Percentiles rank a stretch among this genome's conserved stretches.
Evolutionary conservation across 2,113 vertebrate species (phyloP).

Genomic region (Sinocyclocheilus rhinocerous): DNA sequence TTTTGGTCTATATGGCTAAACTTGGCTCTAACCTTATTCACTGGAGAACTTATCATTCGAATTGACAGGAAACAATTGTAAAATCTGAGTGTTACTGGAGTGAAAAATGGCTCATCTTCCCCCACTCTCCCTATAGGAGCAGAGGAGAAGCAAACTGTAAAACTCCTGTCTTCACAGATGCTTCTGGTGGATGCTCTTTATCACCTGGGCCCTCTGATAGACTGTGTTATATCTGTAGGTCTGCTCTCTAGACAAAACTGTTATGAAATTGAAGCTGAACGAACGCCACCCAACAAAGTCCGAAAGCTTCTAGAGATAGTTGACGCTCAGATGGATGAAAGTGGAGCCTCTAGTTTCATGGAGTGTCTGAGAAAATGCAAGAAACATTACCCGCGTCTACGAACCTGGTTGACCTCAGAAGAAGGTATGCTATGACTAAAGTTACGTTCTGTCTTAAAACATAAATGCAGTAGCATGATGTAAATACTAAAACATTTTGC

Average conservation of each 20-base stretch:
- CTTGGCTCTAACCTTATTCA: not conserved
- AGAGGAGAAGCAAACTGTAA: constrained; percentile 46
- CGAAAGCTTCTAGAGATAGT: constrained; percentile 67
- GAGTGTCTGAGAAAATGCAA: constrained; percentile 61
- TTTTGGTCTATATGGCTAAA: not conserved
- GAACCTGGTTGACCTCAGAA: constrained; percentile 51
- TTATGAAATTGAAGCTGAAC: constrained; percentile 59
- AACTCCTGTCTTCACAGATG: constrained; percentile 59
- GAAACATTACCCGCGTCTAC: constrained; percentile 64
- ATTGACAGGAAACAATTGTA: not conserved
- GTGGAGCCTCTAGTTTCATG: constrained; percentile 51
- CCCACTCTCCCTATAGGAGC: not conserved
- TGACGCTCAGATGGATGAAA: constrained; percentile 64
- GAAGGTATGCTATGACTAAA: not conserved
- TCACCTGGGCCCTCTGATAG: constrained; percentile 62
- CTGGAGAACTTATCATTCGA: not conserved
- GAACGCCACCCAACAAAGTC: constrained; percentile 54
- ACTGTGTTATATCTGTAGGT: constrained; percentile 57
- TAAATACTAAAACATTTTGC: not conserved
- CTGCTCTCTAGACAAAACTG: constrained; percentile 64
- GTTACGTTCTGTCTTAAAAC: not conserved
- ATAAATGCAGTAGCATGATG: no score
- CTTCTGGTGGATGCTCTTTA: constrained; percentile 62
- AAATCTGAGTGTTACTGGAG: not conserved
- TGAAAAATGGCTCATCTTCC: not conserved